Evolutionary conservation across 2,888 invertebrate species (phyloP).

Genomic region (Drosophila infuscata): DNA sequence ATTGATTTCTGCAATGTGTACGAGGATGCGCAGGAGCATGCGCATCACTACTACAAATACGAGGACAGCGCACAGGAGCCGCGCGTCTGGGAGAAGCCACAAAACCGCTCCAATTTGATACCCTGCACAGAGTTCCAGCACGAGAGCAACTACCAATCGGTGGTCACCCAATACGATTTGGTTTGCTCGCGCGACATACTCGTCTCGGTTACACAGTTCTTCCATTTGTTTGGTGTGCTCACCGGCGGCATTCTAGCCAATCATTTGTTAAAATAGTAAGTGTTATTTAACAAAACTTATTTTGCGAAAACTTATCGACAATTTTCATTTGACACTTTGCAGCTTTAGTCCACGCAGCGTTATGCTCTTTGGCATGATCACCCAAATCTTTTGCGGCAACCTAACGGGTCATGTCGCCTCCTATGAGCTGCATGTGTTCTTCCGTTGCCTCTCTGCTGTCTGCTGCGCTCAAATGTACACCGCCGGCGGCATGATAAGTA

Average conservation of each 20-base stretch:
- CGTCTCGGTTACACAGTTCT: constrained; percentile 86
- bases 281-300: constrained; percentile 17
- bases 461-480: constrained; percentile 86
- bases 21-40: constrained; percentile 84
- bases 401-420: constrained; percentile 85
- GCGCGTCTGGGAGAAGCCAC: constrained; percentile 82
- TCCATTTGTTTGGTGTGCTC: constrained; percentile 86
- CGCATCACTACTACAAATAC: constrained; percentile 83
- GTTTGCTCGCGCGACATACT: constrained; percentile 85
- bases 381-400: constrained; percentile 85
- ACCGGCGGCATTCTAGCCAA: constrained; percentile 85
- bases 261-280: constrained; percentile 84
- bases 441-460: constrained; percentile 85
- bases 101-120: constrained; percentile 80
- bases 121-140: constrained; percentile 84
- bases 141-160: constrained; percentile 82
- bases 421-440: constrained; percentile 85
- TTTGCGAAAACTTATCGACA: not conserved
- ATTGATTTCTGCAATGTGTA: constrained; percentile 85
- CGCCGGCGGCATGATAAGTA: constrained; percentile 85
- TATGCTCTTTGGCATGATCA: constrained; percentile 85
- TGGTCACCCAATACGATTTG: constrained; percentile 85
- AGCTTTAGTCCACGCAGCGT: constrained; percentile 85
- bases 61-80: constrained; percentile 79
- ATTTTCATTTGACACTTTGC: constrained; percentile 7